phyloP scores from a whole-genome alignment of 1,140 invertebrate genomes.

The Saccostrea echinata region DNA sequence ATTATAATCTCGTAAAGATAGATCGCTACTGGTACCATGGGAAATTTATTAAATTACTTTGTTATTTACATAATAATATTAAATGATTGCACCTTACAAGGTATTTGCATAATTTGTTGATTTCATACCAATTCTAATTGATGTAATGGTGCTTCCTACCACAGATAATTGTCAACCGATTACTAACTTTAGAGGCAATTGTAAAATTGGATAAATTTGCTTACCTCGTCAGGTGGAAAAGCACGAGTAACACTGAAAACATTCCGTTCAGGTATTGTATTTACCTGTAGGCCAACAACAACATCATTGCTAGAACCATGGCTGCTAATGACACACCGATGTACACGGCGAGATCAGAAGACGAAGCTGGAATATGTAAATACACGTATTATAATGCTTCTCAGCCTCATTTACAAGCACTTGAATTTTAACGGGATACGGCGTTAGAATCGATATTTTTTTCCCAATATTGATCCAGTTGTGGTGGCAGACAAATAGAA shows the following conservation, averaged over 20 bases:
- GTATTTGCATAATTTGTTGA: no score
- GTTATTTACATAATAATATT: no score
- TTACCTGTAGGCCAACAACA: conserved; percentile 65
- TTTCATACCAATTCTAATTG: no score
- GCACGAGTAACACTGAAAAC: conserved; percentile 16
- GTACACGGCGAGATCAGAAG: conserved; percentile 45
- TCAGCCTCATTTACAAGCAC: not conserved
- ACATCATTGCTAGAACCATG: conserved; percentile 52
- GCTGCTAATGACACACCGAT: conserved; percentile 54
- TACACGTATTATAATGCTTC: not conserved
- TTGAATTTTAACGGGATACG: conserved; percentile 28
- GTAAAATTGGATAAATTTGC: not conserved
- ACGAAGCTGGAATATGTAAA: conserved; percentile 28
- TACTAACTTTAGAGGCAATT: not conserved
- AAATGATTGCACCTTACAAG: no score
- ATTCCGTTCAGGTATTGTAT: conserved; percentile 27
- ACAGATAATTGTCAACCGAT: no score
- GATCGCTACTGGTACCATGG: no score
- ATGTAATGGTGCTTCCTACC: no score
- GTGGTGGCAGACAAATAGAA: conserved; percentile 12
- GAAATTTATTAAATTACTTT: no score
- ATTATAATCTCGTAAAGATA: no score
- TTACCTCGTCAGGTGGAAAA: conserved; percentile 41
- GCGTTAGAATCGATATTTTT: not conserved
- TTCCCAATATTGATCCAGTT: conserved; percentile 3